Evolutionary conservation across 2,888 invertebrate genomes (phyloP), one percentile per base, ranked within the genome.

Genomic region (Emmelina monodactyla): DNA sequence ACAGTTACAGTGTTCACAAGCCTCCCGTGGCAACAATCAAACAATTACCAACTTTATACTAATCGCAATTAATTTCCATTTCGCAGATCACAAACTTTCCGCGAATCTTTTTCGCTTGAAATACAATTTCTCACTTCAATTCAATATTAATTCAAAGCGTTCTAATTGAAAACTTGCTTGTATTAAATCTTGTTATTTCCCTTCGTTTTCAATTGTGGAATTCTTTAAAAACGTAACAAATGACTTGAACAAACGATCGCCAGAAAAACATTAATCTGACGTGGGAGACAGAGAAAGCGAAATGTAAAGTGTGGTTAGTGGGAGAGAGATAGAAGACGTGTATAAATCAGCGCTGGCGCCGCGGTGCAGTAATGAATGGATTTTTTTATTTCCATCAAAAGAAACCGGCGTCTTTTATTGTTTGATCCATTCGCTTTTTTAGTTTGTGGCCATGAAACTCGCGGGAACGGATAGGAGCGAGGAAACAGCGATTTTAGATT

Each of bases 321-420:
- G 25, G 32, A 12, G n/a, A 13, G 14, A n/a, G 11, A 15, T 29
- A 32, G 37, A 40, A 32, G 35, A 37, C 37, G 39, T 41, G 40
- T 46, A 55, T 54, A 58, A 59, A 54, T 50, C 49, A 50, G 38
- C 39, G 34, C 44, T 48, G 46, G 46, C 48, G 43, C 37, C 42
- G 45, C 38, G 33, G 44, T 37, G 46, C 19, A 43, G 47, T 58
- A 58, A 58, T 56, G 50, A 59, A 57, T 51, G 46, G 38, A 41
- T 42, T 50, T 43, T 53, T 55, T 57, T 54, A 55, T 55, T 55
- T 55, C 49, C 49, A 55, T 56, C 53, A 56, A 53, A 53, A 49
- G 42, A 51, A 51, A 50, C 47, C 34, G 37, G 31, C 43, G 41
- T 46, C 38, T 46, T 51, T 52, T 58, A 53, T 54, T 54, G 49